Percentiles rank a stretch among this genome's conserved stretches.
These are phyloP conservation scores for Nephrotoma flavescens DNA, from an alignment of 2,888 invertebrate species.

Conservation along the genomic window DNA sequence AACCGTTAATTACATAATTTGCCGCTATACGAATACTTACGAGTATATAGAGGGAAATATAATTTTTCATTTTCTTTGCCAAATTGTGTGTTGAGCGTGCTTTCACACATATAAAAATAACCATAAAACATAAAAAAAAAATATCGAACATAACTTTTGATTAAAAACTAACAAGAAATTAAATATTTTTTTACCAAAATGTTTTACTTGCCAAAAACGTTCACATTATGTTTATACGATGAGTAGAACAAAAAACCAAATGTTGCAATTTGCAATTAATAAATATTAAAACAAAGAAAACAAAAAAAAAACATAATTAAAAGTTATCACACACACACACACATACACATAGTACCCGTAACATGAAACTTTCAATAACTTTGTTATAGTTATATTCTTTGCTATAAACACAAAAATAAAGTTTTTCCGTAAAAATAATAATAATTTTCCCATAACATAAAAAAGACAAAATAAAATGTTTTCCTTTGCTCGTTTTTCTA, in stretches of 20 bases:
- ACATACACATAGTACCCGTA: background rate
- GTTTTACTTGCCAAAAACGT: background rate
- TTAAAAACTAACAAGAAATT: background rate
- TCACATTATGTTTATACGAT: background rate
- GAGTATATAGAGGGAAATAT: background rate
- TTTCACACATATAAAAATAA: background rate
- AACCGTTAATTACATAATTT: background rate
- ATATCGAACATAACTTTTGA: background rate
- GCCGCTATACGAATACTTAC: background rate
- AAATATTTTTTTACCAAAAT: background rate
- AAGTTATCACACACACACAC: background rate
- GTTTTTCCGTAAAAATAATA: background rate
- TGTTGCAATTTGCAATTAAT: background rate
- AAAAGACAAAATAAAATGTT: background rate
- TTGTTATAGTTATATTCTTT: background rate
- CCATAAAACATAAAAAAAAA: background rate
- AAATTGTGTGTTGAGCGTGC: background rate
- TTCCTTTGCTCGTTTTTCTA: background rate
- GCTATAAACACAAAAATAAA: background rate
- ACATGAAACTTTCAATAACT: background rate
- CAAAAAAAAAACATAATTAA: background rate
- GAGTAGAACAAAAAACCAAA: background rate
- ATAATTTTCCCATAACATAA: background rate
- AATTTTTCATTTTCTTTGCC: background rate
- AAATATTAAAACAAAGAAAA: background rate